Evolutionary conservation across 2,113 vertebrate genomes (phyloP).

Genomic region (Ahaetulla prasina): DNA sequence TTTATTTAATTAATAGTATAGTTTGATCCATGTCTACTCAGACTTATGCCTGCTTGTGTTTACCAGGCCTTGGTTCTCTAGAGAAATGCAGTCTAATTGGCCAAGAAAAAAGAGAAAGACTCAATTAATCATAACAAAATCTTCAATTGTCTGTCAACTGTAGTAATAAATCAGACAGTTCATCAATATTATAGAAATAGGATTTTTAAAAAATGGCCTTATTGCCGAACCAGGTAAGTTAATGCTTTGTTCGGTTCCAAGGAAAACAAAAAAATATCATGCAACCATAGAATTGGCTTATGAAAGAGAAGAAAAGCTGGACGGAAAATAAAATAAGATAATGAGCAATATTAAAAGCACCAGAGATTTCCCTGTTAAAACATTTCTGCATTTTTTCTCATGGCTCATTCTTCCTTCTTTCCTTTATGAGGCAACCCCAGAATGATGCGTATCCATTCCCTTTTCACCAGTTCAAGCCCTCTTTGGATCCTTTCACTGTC

Average conservation of each 20-base stretch:
- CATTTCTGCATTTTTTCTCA: neutral
- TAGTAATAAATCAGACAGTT: neutral
- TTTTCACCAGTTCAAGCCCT: neutral
- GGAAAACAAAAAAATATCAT: neutral
- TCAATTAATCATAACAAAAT: neutral
- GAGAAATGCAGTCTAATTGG: neutral
- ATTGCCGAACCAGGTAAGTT: neutral
- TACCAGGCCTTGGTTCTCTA: neutral
- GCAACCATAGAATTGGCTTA: neutral
- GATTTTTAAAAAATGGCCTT: neutral
- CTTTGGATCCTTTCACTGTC: neutral
- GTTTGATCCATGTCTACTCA: neutral
- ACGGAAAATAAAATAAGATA: neutral
- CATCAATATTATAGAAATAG: neutral
- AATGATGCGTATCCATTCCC: neutral
- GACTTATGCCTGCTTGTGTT: neutral
- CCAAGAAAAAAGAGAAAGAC: neutral
- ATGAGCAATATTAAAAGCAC: neutral
- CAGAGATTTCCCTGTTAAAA: conserved; percentile 2
- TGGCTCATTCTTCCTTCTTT: neutral
- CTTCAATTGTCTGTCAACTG: neutral
- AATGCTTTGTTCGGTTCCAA: neutral
- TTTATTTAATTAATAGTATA: neutral
- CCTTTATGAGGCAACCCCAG: neutral
- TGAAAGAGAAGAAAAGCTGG: neutral